Conservation (phyloP, 2,888 invertebrate species). For the Eulithis prunata region DNA sequence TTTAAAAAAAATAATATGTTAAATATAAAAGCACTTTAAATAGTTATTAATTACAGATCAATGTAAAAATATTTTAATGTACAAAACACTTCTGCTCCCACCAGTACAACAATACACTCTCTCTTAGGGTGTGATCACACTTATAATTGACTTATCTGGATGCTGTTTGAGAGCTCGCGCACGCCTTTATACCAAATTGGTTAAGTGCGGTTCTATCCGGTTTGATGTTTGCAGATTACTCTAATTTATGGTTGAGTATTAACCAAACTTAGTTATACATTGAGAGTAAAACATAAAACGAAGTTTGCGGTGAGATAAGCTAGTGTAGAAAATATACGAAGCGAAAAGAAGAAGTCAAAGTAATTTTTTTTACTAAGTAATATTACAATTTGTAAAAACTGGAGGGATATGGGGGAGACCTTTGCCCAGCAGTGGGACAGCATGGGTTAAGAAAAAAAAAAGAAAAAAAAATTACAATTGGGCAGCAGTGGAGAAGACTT, state of each 20-base stretch:
- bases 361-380: too few species aligned
- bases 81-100: slow-evolving; percentile 38
- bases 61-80: not conserved
- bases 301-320: too few species aligned
- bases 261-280: slow-evolving; percentile 31
- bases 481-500: too few species aligned
- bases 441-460: too few species aligned
- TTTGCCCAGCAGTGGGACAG: too few species aligned
- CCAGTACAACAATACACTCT: slow-evolving; percentile 46
- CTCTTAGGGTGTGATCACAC: slow-evolving; percentile 66
- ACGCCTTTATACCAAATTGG: slow-evolving; percentile 61
- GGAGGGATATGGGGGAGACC: too few species aligned
- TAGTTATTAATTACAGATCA: not conserved
- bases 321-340: not conserved
- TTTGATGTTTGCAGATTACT: slow-evolving; percentile 45
- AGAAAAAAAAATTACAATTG: too few species aligned
- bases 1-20: too few species aligned
- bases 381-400: too few species aligned
- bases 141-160: slow-evolving; percentile 80
- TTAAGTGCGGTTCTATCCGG: slow-evolving; percentile 65
- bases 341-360: not conserved
- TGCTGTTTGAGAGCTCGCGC: slow-evolving; percentile 57
- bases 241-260: slow-evolving; percentile 45
- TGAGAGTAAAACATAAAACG: not conserved
- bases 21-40: not conserved